A percentile compares a stretch with the other conserved stretches of the same genome.
phyloP scores from a whole-genome alignment of 2,797 vertebrate species.

The Enteromius paludinosus region DNA sequence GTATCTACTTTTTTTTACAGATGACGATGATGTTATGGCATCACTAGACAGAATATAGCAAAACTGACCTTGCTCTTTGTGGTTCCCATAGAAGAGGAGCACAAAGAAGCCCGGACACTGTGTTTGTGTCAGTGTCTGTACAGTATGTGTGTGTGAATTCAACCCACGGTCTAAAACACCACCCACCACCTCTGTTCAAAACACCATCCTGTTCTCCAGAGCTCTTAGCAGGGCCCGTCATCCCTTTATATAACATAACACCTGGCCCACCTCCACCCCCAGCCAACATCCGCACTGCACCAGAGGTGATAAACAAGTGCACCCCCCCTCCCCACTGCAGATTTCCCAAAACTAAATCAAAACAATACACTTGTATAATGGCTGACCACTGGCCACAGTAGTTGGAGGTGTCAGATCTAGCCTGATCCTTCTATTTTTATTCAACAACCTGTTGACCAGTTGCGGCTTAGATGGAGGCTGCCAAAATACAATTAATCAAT shows the following conservation, averaged over 20 bases:
- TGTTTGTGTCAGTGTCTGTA: slow-evolving; percentile 43
- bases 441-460: slow-evolving; percentile 18
- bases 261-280: slow-evolving; percentile 54
- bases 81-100: slow-evolving; percentile 34
- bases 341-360: slow-evolving; percentile 1
- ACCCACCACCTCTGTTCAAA: slow-evolving; percentile 53
- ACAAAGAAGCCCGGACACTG: slow-evolving; percentile 48
- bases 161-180: slow-evolving; percentile 50
- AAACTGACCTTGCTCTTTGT: slow-evolving; percentile 28
- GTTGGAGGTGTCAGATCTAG: neutral
- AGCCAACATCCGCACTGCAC: slow-evolving; percentile 28
- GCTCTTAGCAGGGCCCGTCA: slow-evolving; percentile 52
- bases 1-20: neutral
- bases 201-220: slow-evolving; percentile 53
- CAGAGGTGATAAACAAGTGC: slow-evolving; percentile 41
- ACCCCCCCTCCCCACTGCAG: neutral
- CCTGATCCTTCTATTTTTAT: neutral
- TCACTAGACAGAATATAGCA: neutral
- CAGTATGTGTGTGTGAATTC: slow-evolving; percentile 43
- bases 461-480: neutral
- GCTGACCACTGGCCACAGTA: neutral
- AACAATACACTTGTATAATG: slow-evolving; percentile 1
- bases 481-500: neutral
- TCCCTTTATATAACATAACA: slow-evolving; percentile 56
- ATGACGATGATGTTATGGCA: neutral